Percentiles rank a stretch among this genome's conserved stretches.
Evolutionary conservation across 2,888 invertebrate genomes (phyloP).

Genomic region (Drosophila tripunctata): DNA sequence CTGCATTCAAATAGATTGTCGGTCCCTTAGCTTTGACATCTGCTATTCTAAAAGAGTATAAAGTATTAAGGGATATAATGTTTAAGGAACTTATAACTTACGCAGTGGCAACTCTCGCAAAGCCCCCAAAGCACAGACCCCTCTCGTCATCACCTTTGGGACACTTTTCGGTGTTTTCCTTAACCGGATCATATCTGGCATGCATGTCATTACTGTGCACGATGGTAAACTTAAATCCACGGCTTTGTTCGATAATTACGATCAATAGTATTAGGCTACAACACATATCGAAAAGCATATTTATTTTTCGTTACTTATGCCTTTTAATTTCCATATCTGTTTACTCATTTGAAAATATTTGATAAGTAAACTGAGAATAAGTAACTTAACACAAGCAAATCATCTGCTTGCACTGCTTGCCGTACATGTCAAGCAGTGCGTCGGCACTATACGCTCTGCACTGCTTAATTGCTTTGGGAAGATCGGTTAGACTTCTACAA

Average conservation of each 20-base stretch:
- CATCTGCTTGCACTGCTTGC: background rate
- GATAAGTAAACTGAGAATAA: background rate
- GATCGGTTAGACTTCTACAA: no score
- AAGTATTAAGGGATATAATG: background rate
- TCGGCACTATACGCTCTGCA: no score
- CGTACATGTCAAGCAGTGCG: background rate
- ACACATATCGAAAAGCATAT: background rate
- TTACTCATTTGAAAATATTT: background rate
- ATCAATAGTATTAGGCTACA: constrained; percentile 6
- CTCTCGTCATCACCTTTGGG: constrained; percentile 85
- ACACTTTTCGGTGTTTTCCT: constrained; percentile 87
- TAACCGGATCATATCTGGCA: constrained; percentile 90
- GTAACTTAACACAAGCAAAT: background rate
- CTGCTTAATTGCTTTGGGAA: no score
- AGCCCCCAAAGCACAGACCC: constrained; percentile 91
- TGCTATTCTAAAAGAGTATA: constrained; percentile 24
- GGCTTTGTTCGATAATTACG: background rate
- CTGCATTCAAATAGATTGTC: constrained; percentile 91
- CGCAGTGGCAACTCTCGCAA: constrained; percentile 88
- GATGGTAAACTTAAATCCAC: constrained; percentile 82
- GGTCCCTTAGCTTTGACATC: constrained; percentile 13
- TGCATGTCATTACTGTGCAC: constrained; percentile 96
- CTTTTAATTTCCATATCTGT: no score
- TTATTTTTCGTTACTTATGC: background rate
- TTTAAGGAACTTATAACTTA: constrained; percentile 48